Evolutionary conservation across 1,140 invertebrate species (phyloP).

Genomic region (Brachionus calyciflorus): DNA sequence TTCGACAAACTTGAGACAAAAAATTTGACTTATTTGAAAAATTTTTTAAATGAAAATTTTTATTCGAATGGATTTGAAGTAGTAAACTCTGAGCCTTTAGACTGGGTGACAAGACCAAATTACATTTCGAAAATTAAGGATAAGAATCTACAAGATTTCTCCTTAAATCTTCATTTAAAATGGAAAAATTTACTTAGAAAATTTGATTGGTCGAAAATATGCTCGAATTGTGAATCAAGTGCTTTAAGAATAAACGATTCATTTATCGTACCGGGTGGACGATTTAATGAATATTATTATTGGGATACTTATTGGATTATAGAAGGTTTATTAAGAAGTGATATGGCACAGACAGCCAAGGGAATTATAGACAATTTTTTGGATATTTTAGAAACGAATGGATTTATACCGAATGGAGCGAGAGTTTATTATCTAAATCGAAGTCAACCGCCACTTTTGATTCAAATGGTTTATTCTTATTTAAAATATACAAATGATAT

Average conservation of each 20-base stretch:
- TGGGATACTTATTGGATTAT: conserved; percentile 94
- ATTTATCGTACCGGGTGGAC: conserved; percentile 79
- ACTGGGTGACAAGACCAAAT: conserved; percentile 14
- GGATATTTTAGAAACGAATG: conserved; percentile 58
- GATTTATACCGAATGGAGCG: conserved; percentile 84
- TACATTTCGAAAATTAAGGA: conserved; percentile 16
- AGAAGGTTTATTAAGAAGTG: conserved; percentile 74
- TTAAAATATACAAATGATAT: conserved; percentile 18
- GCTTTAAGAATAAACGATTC: conserved; percentile 25
- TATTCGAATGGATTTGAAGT: not conserved
- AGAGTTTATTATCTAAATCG: conserved; percentile 77
- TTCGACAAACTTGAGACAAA: not conserved
- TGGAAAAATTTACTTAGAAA: conserved; percentile 43
- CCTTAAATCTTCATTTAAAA: not conserved
- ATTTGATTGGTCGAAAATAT: conserved; percentile 5
- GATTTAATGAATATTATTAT: conserved; percentile 82
- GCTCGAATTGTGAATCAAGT: conserved; percentile 10
- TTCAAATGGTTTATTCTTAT: conserved; percentile 69
- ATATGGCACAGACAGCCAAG: conserved; percentile 74
- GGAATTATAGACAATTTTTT: conserved; percentile 67
- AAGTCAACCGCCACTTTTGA: conserved; percentile 81
- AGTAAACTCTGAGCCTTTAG: not conserved
- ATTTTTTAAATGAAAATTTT: conserved; percentile 25
- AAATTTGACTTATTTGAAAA: not conserved
- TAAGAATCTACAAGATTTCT: not conserved